Conservation (phyloP, 2,888 invertebrate genomes). For the Pharmacophagus antenor region DNA sequence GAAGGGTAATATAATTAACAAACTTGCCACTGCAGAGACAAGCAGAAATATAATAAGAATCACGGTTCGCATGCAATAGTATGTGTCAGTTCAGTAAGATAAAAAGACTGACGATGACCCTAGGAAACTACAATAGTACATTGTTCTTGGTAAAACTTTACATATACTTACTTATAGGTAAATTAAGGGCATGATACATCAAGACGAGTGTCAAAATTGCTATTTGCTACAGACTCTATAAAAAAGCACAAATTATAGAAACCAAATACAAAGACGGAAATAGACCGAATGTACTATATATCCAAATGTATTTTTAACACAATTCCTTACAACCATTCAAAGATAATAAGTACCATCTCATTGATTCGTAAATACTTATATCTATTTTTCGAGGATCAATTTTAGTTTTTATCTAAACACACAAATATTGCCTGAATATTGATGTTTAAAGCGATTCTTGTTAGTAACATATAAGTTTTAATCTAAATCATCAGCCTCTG, state of each 20-base stretch:
- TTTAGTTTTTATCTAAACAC: constrained; percentile 12
- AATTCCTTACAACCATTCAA: constrained; percentile 4
- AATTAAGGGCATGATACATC: neutral
- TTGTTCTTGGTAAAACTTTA: constrained; percentile 24
- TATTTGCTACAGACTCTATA: neutral
- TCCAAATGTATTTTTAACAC: constrained; percentile 1
- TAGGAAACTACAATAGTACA: constrained; percentile 13
- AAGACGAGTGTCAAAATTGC: constrained; percentile 9
- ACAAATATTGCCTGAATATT: neutral
- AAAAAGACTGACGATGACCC: constrained; percentile 25
- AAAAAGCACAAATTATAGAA: constrained; percentile 3
- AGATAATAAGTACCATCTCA: constrained; percentile 23
- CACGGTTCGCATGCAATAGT: neutral
- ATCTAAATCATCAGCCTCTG: constrained; percentile 67
- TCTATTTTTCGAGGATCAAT: constrained; percentile 15
- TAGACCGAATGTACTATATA: neutral
- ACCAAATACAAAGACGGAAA: constrained; percentile 4
- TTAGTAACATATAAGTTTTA: constrained; percentile 37
- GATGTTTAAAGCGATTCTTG: constrained; percentile 20
- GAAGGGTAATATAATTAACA: constrained; percentile 1
- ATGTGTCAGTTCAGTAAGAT: constrained; percentile 7
- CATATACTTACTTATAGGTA: constrained; percentile 1
- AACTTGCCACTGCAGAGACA: neutral
- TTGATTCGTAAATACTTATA: neutral
- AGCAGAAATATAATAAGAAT: neutral